Conservation (phyloP, 2,113 vertebrate genomes). For the Xerus inauris region DNA sequence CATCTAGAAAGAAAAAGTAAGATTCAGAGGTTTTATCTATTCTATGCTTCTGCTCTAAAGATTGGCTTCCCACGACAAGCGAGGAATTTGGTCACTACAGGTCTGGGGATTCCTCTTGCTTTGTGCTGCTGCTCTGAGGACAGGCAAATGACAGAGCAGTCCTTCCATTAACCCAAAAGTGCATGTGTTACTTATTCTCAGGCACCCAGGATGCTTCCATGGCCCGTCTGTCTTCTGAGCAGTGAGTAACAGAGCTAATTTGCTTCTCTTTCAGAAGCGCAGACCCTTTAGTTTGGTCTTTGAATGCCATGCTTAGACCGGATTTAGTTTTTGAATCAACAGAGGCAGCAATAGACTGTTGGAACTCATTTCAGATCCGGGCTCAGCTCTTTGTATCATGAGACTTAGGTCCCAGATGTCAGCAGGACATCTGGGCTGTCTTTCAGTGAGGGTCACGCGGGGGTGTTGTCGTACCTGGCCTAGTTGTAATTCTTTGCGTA, state of each 20-base stretch:
- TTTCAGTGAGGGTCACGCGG: background rate
- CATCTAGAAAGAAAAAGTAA: background rate
- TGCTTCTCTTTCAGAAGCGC: background rate
- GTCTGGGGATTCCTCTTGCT: background rate
- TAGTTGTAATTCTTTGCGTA: constrained; percentile 89
- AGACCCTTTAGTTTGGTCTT: background rate
- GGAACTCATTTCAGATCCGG: background rate
- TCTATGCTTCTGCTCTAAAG: background rate
- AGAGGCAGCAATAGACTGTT: background rate
- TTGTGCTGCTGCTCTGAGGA: no score
- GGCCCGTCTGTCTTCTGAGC: background rate
- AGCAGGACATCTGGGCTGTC: background rate
- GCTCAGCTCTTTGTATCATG: background rate
- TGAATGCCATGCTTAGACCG: background rate
- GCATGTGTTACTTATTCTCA: rapidly evolving
- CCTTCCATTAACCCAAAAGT: rapidly evolving
- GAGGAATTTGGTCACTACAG: rapidly evolving
- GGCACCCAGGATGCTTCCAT: background rate
- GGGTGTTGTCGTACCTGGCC: constrained; percentile 88
- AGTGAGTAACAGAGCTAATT: background rate
- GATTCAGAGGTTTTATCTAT: background rate
- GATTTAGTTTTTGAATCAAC: background rate
- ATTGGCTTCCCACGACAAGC: background rate
- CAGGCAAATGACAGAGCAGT: rapidly evolving
- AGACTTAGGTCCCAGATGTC: background rate